phyloP scores from a whole-genome alignment of 2,113 vertebrate species.

The Microcebus lehilahytsara region DNA sequence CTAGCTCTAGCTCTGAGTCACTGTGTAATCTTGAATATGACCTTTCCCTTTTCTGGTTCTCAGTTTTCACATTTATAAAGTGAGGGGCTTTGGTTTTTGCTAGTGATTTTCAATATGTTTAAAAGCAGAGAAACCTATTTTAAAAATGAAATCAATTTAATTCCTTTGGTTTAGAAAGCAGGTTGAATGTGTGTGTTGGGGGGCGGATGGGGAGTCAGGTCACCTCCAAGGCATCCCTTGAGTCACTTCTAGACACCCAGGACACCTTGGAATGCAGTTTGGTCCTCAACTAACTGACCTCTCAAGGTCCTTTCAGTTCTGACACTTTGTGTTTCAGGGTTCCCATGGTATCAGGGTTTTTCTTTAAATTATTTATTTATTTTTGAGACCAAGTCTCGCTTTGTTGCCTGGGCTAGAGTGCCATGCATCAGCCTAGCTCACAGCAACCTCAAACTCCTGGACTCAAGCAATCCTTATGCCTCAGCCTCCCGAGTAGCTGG shows the following conservation, averaged over 20 bases:
- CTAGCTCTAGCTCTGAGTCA: not conserved
- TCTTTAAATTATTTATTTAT: too few species aligned
- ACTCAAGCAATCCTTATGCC: too few species aligned
- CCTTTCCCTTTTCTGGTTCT: not conserved
- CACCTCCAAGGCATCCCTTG: not conserved
- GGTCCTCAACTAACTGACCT: not conserved
- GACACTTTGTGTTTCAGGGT: not conserved
- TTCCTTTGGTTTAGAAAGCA: not conserved
- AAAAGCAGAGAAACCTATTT: conserved; percentile 4
- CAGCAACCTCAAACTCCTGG: too few species aligned
- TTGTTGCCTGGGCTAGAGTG: too few species aligned
- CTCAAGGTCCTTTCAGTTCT: not conserved
- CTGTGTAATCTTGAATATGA: not conserved
- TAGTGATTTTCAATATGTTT: conserved; percentile 5
- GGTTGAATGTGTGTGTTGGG: not conserved
- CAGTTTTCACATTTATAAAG: not conserved
- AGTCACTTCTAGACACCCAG: not conserved
- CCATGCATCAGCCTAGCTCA: too few species aligned
- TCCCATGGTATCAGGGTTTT: not conserved
- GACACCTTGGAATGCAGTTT: not conserved
- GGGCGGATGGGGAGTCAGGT: not conserved
- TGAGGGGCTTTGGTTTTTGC: not conserved
- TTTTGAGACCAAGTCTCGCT: too few species aligned
- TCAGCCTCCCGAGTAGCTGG: too few species aligned
- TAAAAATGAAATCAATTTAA: not conserved